Conservation (phyloP, 23 tunicate genomes). For the Ciona savignyi region DNA sequence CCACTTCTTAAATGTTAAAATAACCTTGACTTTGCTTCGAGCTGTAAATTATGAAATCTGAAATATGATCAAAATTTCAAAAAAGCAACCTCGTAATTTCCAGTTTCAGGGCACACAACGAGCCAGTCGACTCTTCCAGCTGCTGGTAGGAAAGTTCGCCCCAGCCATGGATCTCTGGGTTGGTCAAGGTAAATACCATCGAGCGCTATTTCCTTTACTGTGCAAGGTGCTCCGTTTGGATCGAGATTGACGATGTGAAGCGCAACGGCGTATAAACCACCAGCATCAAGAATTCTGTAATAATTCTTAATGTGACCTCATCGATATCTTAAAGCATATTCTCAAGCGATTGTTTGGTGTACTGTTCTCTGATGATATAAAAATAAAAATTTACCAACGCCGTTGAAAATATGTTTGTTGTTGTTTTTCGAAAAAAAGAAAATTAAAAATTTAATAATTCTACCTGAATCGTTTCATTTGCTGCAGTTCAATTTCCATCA, state of each 20-base stretch:
- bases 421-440: no score
- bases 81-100: conserved; percentile 43
- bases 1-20: no score
- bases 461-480: conserved; percentile 28
- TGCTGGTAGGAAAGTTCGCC: conserved; percentile 24
- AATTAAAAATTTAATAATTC: no score
- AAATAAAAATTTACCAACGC: no score
- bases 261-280: conserved; percentile 39
- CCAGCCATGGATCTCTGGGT: conserved; percentile 25
- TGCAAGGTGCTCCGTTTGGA: conserved; percentile 9
- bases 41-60: no score
- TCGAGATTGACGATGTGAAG: conserved; percentile 7
- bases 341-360: no score
- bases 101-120: conserved; percentile 30
- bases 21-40: no score
- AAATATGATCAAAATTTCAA: no score
- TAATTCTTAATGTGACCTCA: no score
- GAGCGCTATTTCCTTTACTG: conserved; percentile 48
- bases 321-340: no score
- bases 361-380: no score
- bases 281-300: conserved; percentile 48
- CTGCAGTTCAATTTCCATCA: not conserved
- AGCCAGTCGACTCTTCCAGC: conserved; percentile 63
- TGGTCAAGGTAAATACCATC: conserved; percentile 55
- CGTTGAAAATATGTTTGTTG: no score